These are phyloP conservation scores for Charina bottae DNA, from an alignment of 2,113 vertebrate species.

Conservation along the genomic window DNA sequence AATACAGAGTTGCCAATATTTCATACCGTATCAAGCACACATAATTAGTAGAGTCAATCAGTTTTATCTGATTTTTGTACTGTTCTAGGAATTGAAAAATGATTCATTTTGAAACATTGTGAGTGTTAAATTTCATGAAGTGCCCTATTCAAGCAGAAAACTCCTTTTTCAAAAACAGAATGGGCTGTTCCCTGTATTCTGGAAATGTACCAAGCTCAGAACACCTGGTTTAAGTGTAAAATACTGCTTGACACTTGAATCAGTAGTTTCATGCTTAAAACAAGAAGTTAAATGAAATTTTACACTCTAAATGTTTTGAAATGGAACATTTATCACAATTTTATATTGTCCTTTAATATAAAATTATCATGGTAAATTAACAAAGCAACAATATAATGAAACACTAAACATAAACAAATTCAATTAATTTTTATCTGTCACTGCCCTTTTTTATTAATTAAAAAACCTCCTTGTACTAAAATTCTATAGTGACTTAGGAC, in stretches of 20 bases:
- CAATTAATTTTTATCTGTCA: neutral
- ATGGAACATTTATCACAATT: no score
- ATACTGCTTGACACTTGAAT: neutral
- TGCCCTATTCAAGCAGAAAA: neutral
- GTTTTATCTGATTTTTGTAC: neutral
- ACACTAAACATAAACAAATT: neutral
- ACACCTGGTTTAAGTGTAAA: neutral
- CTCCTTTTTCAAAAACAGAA: neutral
- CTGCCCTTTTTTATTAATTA: neutral
- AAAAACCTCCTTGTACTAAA: neutral
- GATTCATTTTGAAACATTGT: neutral
- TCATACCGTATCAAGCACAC: neutral
- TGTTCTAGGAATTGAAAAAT: neutral
- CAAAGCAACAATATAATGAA: neutral
- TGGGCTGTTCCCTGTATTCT: neutral
- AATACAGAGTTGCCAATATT: neutral
- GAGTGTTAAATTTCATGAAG: neutral
- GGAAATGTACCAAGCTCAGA: neutral
- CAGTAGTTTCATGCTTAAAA: no score
- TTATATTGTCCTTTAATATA: neutral
- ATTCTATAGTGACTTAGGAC: neutral
- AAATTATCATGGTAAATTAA: neutral
- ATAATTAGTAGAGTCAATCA: neutral
- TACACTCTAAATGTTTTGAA: no score
- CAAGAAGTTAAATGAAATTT: no score